Percentiles rank a stretch among this genome's conserved stretches.
Evolutionary conservation across 2,113 vertebrate genomes (phyloP).

Genomic region (Chaetodon auriga): DNA sequence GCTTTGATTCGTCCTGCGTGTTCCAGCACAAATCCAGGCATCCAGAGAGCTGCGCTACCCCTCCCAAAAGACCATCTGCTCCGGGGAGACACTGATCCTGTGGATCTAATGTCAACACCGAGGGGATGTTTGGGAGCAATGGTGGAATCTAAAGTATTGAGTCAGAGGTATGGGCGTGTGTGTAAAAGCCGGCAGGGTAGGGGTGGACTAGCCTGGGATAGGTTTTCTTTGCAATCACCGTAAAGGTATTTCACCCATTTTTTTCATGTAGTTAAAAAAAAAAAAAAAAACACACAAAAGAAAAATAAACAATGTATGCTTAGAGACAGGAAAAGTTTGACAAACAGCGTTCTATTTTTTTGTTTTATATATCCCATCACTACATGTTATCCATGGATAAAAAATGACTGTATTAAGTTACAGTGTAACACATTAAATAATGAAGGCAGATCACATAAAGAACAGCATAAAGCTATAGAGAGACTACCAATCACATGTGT

Average conservation of each 20-base stretch:
- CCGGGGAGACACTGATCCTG: slow-evolving; percentile 74
- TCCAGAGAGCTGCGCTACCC: slow-evolving; percentile 68
- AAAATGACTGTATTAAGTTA: not conserved
- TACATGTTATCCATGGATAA: not conserved
- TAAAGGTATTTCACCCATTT: slow-evolving; percentile 27
- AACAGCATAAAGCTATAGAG: slow-evolving; percentile 25
- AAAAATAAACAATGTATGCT: not conserved
- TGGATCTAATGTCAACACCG: slow-evolving; percentile 79
- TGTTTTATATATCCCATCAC: not conserved
- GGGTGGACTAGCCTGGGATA: slow-evolving; percentile 11
- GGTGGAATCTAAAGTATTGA: slow-evolving; percentile 71
- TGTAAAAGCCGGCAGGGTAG: slow-evolving; percentile 26
- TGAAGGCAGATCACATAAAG: not conserved
- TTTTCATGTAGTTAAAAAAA: slow-evolving; percentile 4
- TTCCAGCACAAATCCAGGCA: slow-evolving; percentile 79
- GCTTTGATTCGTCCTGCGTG: slow-evolving; percentile 83
- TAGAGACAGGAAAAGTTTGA: not conserved
- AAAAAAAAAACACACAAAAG: not conserved
- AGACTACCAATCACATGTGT: slow-evolving; percentile 47
- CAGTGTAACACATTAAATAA: slow-evolving; percentile 14
- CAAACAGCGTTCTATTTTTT: not conserved
- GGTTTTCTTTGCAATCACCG: slow-evolving; percentile 21
- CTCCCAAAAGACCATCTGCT: slow-evolving; percentile 77
- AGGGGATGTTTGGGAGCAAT: slow-evolving; percentile 71
- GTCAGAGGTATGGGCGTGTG: slow-evolving; percentile 50